Evolutionary conservation across 2,113 vertebrate genomes (phyloP).

Genomic region (Psittacara wagleri): DNA sequence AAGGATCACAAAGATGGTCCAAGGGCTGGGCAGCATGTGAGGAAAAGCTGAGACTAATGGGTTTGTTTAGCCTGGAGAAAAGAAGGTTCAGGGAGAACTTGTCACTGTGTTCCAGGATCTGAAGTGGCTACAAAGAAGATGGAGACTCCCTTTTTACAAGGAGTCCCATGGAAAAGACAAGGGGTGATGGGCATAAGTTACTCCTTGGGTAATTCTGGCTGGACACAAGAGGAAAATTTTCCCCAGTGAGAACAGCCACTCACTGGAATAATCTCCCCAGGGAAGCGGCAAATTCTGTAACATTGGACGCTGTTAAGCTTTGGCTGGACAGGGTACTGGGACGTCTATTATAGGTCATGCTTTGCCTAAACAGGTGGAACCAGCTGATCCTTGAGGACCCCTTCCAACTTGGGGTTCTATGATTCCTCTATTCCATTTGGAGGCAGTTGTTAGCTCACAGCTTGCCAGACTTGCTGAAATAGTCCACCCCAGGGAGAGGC

Average conservation of each 20-base stretch:
- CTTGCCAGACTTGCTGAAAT: not conserved
- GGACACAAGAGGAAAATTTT: not conserved
- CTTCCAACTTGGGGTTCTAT: not conserved
- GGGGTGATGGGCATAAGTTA: too few species aligned
- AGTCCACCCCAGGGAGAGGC: not conserved
- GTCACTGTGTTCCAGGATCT: not conserved
- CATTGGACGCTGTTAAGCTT: not conserved
- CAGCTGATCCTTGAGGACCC: not conserved
- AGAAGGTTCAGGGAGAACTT: not conserved
- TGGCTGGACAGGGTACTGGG: not conserved
- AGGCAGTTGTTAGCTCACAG: not conserved
- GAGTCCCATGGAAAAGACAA: not conserved
- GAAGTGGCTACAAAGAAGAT: not conserved
- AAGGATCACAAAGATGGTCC: not conserved
- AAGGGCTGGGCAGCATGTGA: not conserved
- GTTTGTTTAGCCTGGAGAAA: not conserved
- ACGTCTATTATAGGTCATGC: not conserved
- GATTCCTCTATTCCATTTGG: not conserved
- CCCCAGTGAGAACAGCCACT: not conserved
- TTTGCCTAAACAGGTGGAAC: not conserved
- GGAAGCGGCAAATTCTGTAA: not conserved
- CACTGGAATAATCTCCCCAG: not conserved
- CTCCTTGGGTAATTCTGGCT: not conserved
- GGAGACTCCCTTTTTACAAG: not conserved
- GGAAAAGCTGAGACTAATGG: not conserved